Conservation (phyloP, 2,797 vertebrate species). For the Rhinogobio ventralis region DNA sequence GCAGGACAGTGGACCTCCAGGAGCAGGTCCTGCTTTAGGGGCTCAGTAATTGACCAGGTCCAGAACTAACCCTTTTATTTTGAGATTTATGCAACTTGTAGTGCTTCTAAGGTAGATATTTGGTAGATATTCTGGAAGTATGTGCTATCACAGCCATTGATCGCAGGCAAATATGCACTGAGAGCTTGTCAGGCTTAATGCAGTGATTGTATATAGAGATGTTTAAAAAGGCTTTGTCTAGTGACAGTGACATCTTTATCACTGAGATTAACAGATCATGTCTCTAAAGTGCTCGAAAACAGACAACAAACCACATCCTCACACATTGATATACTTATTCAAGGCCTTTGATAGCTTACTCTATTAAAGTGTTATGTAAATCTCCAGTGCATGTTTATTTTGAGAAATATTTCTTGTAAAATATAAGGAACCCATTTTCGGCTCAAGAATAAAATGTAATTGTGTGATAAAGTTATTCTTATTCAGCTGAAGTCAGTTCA, state of each 20-base stretch:
- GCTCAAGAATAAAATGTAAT: not conserved
- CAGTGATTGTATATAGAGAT: slow-evolving; percentile 33
- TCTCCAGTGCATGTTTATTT: not conserved
- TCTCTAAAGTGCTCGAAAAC: slow-evolving; percentile 13
- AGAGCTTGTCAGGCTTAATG: slow-evolving; percentile 34
- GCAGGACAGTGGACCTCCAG: not conserved
- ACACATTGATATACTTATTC: not conserved
- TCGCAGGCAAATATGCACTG: slow-evolving; percentile 26
- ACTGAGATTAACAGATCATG: slow-evolving; percentile 30
- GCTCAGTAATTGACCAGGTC: not conserved
- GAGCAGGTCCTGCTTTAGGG: not conserved
- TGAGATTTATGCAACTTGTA: not conserved
- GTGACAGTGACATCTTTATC: slow-evolving; percentile 31
- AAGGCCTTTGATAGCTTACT: not conserved
- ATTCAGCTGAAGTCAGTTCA: not conserved
- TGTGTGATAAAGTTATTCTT: not conserved
- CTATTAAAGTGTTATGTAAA: not conserved
- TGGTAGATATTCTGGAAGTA: slow-evolving; percentile 15
- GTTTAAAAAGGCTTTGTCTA: slow-evolving; percentile 42
- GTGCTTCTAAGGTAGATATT: slow-evolving; percentile 1
- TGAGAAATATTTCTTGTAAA: not conserved
- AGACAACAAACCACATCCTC: slow-evolving; percentile 22
- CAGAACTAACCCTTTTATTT: not conserved
- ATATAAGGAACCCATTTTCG: not conserved
- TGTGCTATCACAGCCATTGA: slow-evolving; percentile 26